Conservation (phyloP, 2,113 vertebrate genomes). For the Erinaceus europaeus region DNA sequence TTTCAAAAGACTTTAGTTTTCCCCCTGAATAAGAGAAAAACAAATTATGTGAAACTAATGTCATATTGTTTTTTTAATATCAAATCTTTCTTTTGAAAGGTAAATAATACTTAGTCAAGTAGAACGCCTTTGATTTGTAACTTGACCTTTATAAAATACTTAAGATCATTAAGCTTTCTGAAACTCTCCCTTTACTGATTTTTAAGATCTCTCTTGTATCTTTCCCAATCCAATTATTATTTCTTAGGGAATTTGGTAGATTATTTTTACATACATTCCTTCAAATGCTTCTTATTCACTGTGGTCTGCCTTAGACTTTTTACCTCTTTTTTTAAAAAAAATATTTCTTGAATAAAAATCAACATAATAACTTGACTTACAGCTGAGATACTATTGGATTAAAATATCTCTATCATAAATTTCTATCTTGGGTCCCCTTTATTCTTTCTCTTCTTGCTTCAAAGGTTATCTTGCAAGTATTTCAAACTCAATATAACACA, state of each 20-base stretch:
- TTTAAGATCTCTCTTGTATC: background rate
- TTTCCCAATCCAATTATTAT: background rate
- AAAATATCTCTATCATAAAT: too few species aligned
- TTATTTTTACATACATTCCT: too few species aligned
- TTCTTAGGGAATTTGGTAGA: background rate
- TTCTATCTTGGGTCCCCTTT: too few species aligned
- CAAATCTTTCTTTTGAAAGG: background rate
- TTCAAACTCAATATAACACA: background rate
- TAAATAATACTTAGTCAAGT: slow-evolving; percentile 4
- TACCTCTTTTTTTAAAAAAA: background rate
- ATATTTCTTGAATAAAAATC: background rate
- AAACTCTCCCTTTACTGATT: background rate
- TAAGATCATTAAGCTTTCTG: background rate
- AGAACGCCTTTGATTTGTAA: background rate
- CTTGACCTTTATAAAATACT: slow-evolving; percentile 17
- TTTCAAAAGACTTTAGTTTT: background rate
- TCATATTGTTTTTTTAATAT: slow-evolving; percentile 17
- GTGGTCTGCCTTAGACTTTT: background rate
- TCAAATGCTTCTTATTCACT: too few species aligned
- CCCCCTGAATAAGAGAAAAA: slow-evolving; percentile 8
- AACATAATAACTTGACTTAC: background rate
- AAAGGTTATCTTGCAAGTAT: too few species aligned
- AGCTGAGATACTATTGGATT: background rate
- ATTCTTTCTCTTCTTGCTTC: too few species aligned
- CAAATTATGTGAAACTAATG: background rate